Evolutionary conservation across 2,797 vertebrate species (phyloP).

Genomic region (Danio choprae): DNA sequence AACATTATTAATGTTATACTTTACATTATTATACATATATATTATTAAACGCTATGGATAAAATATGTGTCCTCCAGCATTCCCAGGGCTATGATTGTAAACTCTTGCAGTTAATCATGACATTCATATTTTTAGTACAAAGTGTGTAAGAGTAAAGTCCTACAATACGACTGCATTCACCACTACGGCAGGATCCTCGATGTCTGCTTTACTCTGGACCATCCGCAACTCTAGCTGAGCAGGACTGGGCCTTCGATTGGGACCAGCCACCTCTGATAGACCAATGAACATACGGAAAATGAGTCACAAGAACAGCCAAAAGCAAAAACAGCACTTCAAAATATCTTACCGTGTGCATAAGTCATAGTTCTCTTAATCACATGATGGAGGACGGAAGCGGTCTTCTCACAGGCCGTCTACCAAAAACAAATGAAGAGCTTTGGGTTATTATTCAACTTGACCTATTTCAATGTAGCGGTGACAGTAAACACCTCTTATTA

Average conservation of each 20-base stretch:
- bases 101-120: background rate
- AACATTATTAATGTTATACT: background rate
- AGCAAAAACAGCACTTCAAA: too few relatives aligned
- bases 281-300: background rate
- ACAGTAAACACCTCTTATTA: too few relatives aligned
- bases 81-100: background rate
- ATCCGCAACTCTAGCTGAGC: constrained; percentile 94
- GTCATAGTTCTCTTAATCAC: constrained; percentile 92
- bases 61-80: background rate
- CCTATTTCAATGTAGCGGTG: too few relatives aligned
- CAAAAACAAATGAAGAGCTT: constrained; percentile 29
- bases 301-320: background rate
- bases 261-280: constrained; percentile 84
- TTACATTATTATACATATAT: too few relatives aligned
- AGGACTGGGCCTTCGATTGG: constrained; percentile 85
- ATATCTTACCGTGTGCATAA: constrained; percentile 44
- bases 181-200: constrained; percentile 90
- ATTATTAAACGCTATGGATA: background rate
- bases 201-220: constrained; percentile 96
- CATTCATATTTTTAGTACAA: background rate
- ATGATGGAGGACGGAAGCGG: constrained; percentile 93
- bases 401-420: constrained; percentile 96
- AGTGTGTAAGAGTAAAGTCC: background rate
- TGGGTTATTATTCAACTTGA: background rate
- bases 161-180: constrained; percentile 75